Conservation (phyloP, 2,797 vertebrate genomes). For the Gallinago solitaria region DNA sequence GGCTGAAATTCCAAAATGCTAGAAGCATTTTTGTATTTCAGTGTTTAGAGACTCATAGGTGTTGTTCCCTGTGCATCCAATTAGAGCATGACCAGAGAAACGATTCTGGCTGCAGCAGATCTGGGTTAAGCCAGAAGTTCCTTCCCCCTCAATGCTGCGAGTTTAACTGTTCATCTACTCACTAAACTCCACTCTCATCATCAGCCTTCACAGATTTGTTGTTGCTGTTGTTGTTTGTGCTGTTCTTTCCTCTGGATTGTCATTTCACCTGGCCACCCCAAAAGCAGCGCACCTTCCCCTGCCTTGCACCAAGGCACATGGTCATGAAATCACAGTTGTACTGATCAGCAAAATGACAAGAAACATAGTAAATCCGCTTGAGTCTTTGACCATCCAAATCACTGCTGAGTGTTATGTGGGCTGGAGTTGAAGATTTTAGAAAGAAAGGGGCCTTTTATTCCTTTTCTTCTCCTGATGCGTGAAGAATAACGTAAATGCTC, state of each 20-base stretch:
- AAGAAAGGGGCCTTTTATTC: background rate
- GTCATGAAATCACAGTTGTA: background rate
- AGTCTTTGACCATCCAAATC: background rate
- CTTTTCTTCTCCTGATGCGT: background rate
- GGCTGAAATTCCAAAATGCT: background rate
- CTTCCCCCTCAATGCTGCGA: background rate
- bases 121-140: background rate
- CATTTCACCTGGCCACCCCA: background rate
- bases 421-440: background rate
- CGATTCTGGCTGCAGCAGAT: background rate
- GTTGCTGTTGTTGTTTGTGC: background rate
- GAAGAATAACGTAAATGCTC: background rate
- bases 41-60: background rate
- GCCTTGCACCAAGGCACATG: no score
- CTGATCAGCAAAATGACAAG: background rate
- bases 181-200: background rate
- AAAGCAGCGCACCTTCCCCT: background rate
- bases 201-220: background rate
- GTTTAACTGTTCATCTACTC: background rate
- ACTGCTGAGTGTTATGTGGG: background rate
- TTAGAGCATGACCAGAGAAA: background rate
- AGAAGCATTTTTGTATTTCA: background rate
- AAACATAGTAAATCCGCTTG: background rate
- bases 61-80: background rate
- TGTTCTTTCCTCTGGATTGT: background rate